Evolutionary conservation across 92 coral and sea anemone species (phyloP).

Genomic region (Porites lobata): DNA sequence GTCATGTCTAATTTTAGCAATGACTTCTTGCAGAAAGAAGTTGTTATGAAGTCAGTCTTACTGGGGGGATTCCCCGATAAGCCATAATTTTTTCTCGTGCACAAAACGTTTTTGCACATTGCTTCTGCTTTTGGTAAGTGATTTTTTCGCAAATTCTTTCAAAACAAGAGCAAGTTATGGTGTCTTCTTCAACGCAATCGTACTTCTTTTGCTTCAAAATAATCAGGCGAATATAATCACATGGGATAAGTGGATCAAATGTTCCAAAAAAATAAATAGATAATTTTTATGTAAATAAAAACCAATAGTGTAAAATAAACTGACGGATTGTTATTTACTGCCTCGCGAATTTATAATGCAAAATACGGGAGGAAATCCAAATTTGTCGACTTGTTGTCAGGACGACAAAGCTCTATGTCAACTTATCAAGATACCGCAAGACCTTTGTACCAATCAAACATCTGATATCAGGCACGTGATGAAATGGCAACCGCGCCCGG

Average conservation of each 20-base stretch:
- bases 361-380: constrained; percentile 23
- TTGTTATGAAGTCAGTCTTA: constrained; percentile 19
- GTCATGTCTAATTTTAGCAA: constrained; percentile 51
- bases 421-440: constrained; percentile 10
- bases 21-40: constrained; percentile 21
- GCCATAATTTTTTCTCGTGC: neutral
- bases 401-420: constrained; percentile 37
- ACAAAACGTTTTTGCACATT: neutral
- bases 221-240: neutral
- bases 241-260: neutral
- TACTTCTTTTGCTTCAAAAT: neutral
- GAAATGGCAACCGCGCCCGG: constrained; percentile 96
- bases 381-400: constrained; percentile 24
- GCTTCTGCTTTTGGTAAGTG: too few species aligned
- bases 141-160: neutral
- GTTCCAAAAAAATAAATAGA: neutral
- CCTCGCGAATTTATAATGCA: constrained; percentile 2
- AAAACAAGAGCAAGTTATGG: neutral
- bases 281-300: neutral
- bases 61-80: constrained; percentile 56
- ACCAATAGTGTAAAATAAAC: neutral
- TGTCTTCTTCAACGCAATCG: neutral
- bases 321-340: neutral
- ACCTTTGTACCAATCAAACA: constrained; percentile 79
- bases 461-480: constrained; percentile 74